Evolutionary conservation across 2,888 invertebrate genomes (phyloP), one percentile per base, ranked within the genome.

Genomic region (Flabesymbios commensalis): DNA sequence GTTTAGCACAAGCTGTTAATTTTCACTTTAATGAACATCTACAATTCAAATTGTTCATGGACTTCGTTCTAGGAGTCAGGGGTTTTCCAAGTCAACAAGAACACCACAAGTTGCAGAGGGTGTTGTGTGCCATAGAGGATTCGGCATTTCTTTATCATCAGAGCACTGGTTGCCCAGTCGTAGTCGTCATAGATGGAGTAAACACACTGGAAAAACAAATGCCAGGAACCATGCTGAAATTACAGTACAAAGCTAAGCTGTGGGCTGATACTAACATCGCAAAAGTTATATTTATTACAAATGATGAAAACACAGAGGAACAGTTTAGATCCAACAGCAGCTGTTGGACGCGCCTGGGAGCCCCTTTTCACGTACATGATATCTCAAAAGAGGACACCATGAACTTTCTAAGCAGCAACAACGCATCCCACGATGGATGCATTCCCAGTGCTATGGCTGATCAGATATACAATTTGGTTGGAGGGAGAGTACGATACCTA

Each of bases 251-350:
- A 51, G 71, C 71, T 7, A 71, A 68, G 39, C 48, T 71, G 24
- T 71, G 69, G 70, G 64, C 69, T 5, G 69, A 70, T 52, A 49
- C 65, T 39, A 68, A 70, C 51, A 63, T 67, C 3, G 64, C 52
- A 28, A 70, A 70, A 51, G 41, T 70, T 7, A 51, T 70, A 2
- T 67, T 70, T 52, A 58, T 70, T 22, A 61, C 52, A 39, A 65
- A 65, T 48, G 64, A 63, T 42, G 67, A 65, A 51, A 33, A 49
- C 3, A 58, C 57, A 2, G 63, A 53, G 22, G 26, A 43, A n/a
- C 22, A 43, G 7, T 28, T 70, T 49, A 63, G 63, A 53, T 43
- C 45, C 22, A 48, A 59, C 42, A 28, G 52, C 24, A 63, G 64
- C 51, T 41, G 26, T 22, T 70, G 68, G 70, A 67, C 68, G 1